A percentile compares a stretch with the other conserved stretches of the same genome.
These are phyloP conservation scores for Choloepus hoffmanni DNA, from an alignment of 2,113 vertebrate genomes.

Conservation along the genomic window DNA sequence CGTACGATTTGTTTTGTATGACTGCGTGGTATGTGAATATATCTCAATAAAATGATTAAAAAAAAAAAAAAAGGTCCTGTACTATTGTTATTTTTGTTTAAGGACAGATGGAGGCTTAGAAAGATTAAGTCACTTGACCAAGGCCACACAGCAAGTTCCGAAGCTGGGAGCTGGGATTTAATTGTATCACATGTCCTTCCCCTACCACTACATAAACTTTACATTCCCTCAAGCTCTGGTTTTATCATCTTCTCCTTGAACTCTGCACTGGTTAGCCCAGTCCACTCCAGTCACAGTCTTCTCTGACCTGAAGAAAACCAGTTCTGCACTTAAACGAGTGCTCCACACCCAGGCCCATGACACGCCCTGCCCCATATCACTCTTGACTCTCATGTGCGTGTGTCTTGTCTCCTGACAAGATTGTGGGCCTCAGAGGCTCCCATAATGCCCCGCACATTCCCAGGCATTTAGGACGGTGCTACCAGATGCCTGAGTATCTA, in stretches of 20 bases:
- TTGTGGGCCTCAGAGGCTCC: neutral
- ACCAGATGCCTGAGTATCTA: neutral
- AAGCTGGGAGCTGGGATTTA: neutral
- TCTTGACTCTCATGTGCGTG: neutral
- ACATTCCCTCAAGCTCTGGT: neutral
- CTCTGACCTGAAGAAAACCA: neutral
- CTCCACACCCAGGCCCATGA: neutral
- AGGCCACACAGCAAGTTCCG: neutral
- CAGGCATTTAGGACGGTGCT: neutral
- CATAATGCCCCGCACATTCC: neutral
- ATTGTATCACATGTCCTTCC: neutral
- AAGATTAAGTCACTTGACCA: neutral
- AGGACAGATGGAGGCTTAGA: neutral
- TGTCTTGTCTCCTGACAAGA: neutral
- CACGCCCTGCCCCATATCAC: neutral
- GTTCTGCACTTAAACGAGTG: neutral
- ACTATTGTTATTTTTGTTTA: neutral
- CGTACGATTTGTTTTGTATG: no score
- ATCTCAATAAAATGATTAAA: no score
- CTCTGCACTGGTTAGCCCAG: neutral
- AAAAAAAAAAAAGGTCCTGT: no score
- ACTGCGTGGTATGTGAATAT: no score
- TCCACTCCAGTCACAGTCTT: neutral
- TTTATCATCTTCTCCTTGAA: neutral
- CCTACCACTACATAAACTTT: neutral